Base-by-base conservation (phyloP, 2,797 vertebrate species). In the Pristis pectinata region DNA sequence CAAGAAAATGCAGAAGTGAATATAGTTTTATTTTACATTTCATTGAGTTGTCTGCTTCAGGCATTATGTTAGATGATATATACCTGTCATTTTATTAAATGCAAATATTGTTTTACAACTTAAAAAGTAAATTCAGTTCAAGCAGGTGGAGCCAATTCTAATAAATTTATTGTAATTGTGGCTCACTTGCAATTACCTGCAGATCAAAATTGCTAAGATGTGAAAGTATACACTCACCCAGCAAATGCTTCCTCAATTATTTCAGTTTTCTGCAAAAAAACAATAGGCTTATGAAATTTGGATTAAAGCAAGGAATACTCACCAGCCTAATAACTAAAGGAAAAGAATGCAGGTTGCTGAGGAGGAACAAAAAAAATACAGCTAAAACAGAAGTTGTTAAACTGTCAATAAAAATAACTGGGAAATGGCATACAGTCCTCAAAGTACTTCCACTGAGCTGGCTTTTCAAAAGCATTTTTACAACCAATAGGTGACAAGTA, bases 161-260 rank as follows among this genome's bases (percentile, higher is more conserved):
- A 30, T 41, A 87, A 59, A 87, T 59, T 59, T 87, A 87, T 7
- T 37, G 41, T 93, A 27, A 27, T 10, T 70, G 61, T 67, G 17
- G 89, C 67, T 72, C 8, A 0, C 41, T 4, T 92, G 19, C 67
- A 41, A 17, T 64, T 67, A 67, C 56, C 13, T 91, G 61, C 24
- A 37, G 61, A 41, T 7, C 17, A 53, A 94, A 94, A 56, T 30
- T 17, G 1, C 24, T 89, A 96, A 34, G 95, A 59, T 92, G 76
- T 80, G 37, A 8, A 8, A 0, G 0, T 67, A 24, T 77, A 70
- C 1, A 97, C 98, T 98, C 96, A 99, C 99, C 99, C 98, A 95
- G 98, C 98, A 96, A 99, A 99, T 67, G 99, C 99, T 96, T 99
- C 99, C 96, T 99, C 99, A 95, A 99, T 99, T 94, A 99, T 97